Percentiles rank a stretch among this genome's conserved stretches.
phyloP scores from a whole-genome alignment of 2,113 vertebrate genomes.

The Misgurnus anguillicaudatus region DNA sequence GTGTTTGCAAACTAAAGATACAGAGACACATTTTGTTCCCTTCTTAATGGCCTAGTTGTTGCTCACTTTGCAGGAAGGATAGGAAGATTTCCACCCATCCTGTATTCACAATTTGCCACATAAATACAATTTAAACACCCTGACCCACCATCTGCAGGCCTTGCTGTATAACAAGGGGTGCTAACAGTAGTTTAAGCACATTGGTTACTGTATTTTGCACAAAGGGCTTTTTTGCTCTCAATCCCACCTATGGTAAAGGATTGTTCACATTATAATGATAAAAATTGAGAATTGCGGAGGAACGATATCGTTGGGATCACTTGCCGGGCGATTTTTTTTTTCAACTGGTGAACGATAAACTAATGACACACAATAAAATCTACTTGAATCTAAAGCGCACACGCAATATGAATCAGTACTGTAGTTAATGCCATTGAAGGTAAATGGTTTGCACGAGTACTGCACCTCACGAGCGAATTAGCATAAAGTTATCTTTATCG shows the following conservation, averaged over 20 bases:
- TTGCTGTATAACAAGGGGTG: not conserved
- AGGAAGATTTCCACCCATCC: conserved; percentile 77
- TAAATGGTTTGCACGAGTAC: too few species aligned
- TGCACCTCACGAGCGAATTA: too few species aligned
- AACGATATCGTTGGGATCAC: too few species aligned
- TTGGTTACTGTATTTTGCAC: not conserved
- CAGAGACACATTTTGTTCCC: conserved; percentile 12
- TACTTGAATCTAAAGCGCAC: too few species aligned
- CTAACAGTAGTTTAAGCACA: conserved; percentile 4
- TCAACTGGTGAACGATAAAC: too few species aligned
- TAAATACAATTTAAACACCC: conserved; percentile 49
- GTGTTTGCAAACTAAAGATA: not conserved
- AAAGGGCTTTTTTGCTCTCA: not conserved
- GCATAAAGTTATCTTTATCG: too few species aligned
- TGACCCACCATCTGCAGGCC: not conserved
- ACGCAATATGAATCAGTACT: too few species aligned
- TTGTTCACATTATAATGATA: too few species aligned
- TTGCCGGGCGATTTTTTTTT: too few species aligned
- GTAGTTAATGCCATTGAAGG: too few species aligned
- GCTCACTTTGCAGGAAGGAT: conserved; percentile 74
- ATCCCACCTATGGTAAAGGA: not conserved
- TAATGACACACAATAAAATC: too few species aligned
- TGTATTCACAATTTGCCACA: conserved; percentile 85
- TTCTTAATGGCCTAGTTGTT: conserved; percentile 49
- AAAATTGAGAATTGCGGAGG: too few species aligned